These are phyloP conservation scores for Cataglyphis rosenhaueri DNA, from an alignment of 2,888 invertebrate genomes.

Conservation along the genomic window DNA sequence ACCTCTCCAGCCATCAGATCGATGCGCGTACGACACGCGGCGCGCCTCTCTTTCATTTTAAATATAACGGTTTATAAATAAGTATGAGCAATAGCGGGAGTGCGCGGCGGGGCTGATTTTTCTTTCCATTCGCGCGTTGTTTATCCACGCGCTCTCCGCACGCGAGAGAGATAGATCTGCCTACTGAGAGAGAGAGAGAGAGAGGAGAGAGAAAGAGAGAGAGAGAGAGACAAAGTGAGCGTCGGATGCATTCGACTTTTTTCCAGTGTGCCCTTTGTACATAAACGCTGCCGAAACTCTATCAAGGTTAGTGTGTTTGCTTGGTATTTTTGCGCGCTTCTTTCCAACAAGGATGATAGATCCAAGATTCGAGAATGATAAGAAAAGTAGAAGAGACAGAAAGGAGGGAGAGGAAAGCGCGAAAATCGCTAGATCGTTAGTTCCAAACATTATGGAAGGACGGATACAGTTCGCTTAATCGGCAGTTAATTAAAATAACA, in stretches of 20 bases:
- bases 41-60: conserved; percentile 83
- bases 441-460: neutral
- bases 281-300: conserved; percentile 72
- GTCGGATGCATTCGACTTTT: conserved; percentile 75
- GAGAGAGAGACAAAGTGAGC: neutral
- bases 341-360: neutral
- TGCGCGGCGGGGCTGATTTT: conserved; percentile 77
- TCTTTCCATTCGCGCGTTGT: conserved; percentile 47
- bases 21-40: conserved; percentile 58
- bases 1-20: neutral
- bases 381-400: neutral
- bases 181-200: neutral
- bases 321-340: neutral
- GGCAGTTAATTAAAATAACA: too few species aligned
- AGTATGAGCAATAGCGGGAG: conserved; percentile 85
- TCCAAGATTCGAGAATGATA: neutral
- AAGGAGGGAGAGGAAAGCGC: too few species aligned
- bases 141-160: conserved; percentile 41
- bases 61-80: conserved; percentile 86
- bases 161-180: conserved; percentile 56
- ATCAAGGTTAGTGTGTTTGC: conserved; percentile 81
- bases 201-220: too few species aligned
- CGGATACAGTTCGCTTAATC: neutral
- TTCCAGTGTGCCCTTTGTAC: conserved; percentile 75
- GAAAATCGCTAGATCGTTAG: neutral